Base-by-base conservation (phyloP, 2,113 vertebrate species). In the Catharus minimus region DNA sequence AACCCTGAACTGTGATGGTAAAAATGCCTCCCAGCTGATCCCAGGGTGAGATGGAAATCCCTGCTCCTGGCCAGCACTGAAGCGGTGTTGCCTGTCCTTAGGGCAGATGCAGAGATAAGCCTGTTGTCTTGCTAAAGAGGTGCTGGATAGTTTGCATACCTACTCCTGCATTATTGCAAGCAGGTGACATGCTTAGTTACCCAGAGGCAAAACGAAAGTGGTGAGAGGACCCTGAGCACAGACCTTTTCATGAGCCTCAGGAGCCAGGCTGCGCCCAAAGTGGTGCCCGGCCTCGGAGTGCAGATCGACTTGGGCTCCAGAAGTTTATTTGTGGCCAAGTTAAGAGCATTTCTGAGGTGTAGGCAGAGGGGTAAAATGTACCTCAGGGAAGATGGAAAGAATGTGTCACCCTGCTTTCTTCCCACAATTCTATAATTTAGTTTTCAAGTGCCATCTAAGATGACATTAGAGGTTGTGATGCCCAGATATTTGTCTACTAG, bases 181-280 rank as follows among this genome's bases (percentile, higher is more conserved):
- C 39, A 61, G 5, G 15, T 67, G 55, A 47, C 18, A 33, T 53
- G 33, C 22, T 33, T 32, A 67, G 26, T 60, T n/a, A 67, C n/a
- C 43, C 68, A 38, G 28, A 46, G 22, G 21, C 27, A 65, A 56
- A 80, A 19, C 19, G 26, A 16, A 67, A 89, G 44, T 1, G 0
- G 23, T 26, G n/a, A 80, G 47, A 58, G 18, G 16, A 33, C 2
- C 2, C 13, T 15, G 2, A 4, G 4, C 44, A 24, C 8, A 38
- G 28, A 23, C 4, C 0, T 0, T 41, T 61, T 22, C 33, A 17
- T 7, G 47, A 75, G 38, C 30, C 23, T 12, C 3, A 10, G 41
- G 56, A 78, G 13, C 7, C 57, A 58, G n/a, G 23, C 64, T 85
- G 39, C 17, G 24, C 13, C 43, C 60, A 22, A 56, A 19, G 14